Conservation (phyloP, 1,140 invertebrate genomes). For the Dolichoris vasculosae region DNA sequence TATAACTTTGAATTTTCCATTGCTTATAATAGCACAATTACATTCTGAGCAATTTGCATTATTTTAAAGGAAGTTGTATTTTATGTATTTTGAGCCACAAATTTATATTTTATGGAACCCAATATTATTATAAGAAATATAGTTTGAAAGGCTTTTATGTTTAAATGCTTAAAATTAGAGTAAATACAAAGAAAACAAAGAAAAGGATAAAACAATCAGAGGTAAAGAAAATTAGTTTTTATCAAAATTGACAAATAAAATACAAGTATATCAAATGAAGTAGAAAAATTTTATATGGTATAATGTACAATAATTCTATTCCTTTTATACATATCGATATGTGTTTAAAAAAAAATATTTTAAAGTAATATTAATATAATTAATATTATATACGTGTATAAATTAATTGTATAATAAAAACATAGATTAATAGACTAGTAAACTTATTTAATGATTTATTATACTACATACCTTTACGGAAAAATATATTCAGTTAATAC, state of each 20-base stretch:
- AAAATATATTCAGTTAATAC: too few relatives aligned
- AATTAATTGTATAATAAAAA: too few relatives aligned
- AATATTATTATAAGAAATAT: not conserved
- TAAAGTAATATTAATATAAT: too few relatives aligned
- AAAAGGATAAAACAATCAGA: not conserved
- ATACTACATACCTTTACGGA: too few relatives aligned
- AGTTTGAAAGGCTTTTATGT: not conserved
- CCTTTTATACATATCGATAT: not conserved
- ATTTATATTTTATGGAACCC: conserved; percentile 34
- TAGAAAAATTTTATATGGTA: not conserved
- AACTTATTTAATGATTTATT: too few relatives aligned
- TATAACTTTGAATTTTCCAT: not conserved
- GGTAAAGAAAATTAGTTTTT: not conserved
- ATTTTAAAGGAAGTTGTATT: not conserved
- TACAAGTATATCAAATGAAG: not conserved
- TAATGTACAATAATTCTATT: not conserved
- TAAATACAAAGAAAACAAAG: not conserved
- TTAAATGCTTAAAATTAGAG: not conserved
- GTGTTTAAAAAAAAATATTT: too few relatives aligned
- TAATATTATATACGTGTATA: too few relatives aligned
- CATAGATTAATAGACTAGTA: too few relatives aligned
- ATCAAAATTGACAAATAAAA: not conserved
- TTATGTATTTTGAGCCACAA: not conserved
- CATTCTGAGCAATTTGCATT: conserved; percentile 9
- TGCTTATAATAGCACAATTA: not conserved